These are phyloP conservation scores for Microcebus lehilahytsara DNA, from an alignment of 2,113 vertebrate genomes.

Conservation along the genomic window DNA sequence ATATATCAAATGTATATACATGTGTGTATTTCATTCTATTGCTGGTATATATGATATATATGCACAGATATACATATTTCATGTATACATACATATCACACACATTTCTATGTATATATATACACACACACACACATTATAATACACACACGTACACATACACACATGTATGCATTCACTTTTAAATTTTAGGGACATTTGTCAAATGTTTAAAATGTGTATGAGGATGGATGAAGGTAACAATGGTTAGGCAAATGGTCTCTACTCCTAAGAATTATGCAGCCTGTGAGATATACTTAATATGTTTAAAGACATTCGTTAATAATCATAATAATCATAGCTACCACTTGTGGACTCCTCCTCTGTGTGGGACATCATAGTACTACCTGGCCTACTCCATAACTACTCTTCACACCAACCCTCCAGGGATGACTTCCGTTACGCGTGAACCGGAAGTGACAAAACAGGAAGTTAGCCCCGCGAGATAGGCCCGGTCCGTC, in stretches of 20 bases:
- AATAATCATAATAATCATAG: not conserved
- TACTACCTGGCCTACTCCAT: not conserved
- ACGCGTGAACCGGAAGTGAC: not conserved
- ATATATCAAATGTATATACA: not conserved
- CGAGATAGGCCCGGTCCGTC: accelerated
- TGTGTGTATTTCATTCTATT: not conserved
- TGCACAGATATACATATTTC: not conserved
- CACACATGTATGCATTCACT: not conserved
- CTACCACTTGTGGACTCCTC: not conserved
- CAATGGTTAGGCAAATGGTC: not conserved
- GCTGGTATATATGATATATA: not conserved
- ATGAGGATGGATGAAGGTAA: not conserved
- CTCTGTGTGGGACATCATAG: not conserved
- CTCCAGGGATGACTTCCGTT: not conserved
- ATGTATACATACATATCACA: not conserved
- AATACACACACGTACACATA: not conserved
- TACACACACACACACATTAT: not conserved
- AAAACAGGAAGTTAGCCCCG: not conserved
- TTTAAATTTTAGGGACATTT: not conserved
- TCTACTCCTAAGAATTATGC: not conserved
- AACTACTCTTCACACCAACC: not conserved
- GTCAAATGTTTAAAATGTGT: not conserved
- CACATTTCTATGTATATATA: not conserved
- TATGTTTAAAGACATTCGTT: not conserved
- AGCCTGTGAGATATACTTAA: not conserved